Evolutionary conservation across 2,113 vertebrate species (phyloP).

Genomic region (Orientallactaga bullata): DNA sequence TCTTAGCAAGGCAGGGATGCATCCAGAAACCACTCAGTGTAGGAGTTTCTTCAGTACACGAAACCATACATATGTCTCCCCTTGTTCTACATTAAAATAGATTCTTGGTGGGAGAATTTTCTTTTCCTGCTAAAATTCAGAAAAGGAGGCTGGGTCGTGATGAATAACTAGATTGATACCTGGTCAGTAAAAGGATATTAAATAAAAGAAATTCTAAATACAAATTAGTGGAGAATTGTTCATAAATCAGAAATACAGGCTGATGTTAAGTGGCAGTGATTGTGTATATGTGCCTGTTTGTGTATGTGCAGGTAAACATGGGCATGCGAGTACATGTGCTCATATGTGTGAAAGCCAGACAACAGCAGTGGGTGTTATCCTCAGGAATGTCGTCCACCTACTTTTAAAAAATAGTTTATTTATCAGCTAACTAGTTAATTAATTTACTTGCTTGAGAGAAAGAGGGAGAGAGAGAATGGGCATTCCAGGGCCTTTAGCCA

Average conservation of each 20-base stretch:
- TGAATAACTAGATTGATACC: not conserved
- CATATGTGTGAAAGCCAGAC: not conserved
- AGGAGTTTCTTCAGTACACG: not conserved
- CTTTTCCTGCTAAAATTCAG: constrained; percentile 34
- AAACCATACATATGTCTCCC: not conserved
- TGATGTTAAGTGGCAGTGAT: not conserved
- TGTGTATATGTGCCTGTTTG: not conserved
- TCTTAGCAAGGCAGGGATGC: not conserved
- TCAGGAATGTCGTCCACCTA: too few relatives aligned
- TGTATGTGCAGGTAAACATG: not conserved
- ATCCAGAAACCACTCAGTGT: not conserved
- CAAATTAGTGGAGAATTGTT: not conserved
- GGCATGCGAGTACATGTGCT: too few relatives aligned
- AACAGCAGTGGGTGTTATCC: not conserved
- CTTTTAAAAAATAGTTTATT: too few relatives aligned
- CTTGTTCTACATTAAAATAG: not conserved
- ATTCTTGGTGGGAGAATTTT: not conserved
- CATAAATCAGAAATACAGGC: not conserved
- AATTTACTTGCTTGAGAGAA: too few relatives aligned
- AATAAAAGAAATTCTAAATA: constrained; percentile 43
- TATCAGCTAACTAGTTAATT: too few relatives aligned
- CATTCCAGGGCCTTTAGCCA: too few relatives aligned
- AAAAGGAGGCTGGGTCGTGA: not conserved
- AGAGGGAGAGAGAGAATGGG: too few relatives aligned
- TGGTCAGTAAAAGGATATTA: not conserved